Conservation (phyloP, 2,888 invertebrate species). For the Nemurella pictetii region DNA sequence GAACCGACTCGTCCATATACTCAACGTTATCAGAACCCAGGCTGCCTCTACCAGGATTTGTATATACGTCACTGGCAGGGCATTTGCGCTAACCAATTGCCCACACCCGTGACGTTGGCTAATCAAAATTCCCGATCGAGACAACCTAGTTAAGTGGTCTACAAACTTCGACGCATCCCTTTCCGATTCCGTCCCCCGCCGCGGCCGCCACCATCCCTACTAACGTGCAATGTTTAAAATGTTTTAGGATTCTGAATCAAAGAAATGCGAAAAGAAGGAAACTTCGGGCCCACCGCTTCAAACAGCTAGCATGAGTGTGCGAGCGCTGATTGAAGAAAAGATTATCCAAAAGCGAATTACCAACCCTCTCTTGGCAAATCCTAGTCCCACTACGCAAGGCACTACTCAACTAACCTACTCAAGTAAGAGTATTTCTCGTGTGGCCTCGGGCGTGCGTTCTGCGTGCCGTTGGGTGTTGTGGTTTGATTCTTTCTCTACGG, state of each 20-base stretch:
- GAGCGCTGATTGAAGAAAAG: conserved; percentile 90
- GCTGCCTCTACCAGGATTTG: too few relatives aligned
- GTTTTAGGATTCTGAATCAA: conserved; percentile 77
- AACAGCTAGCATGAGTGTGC: conserved; percentile 89
- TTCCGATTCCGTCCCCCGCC: not conserved
- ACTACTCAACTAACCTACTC: conserved; percentile 47
- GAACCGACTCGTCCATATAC: too few relatives aligned
- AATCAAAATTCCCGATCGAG: too few relatives aligned
- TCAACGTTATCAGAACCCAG: too few relatives aligned
- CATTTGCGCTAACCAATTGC: too few relatives aligned
- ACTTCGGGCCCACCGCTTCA: conserved; percentile 80
- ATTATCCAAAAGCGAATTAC: conserved; percentile 83
- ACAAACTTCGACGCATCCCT: not conserved
- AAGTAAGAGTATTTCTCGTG: conserved; percentile 49
- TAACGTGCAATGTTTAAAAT: conserved; percentile 7
- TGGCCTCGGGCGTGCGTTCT: not conserved
- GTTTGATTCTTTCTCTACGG: not conserved
- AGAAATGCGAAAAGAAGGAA: conserved; percentile 85
- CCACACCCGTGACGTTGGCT: too few relatives aligned
- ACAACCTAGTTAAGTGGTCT: too few relatives aligned
- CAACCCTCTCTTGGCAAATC: conserved; percentile 49
- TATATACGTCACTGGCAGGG: too few relatives aligned
- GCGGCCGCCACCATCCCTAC: not conserved
- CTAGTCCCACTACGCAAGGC: conserved; percentile 44
- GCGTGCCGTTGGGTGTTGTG: not conserved